Percentiles rank a stretch among this genome's conserved stretches.
These are phyloP conservation scores for Syrrhaptes paradoxus DNA, from an alignment of 2,113 vertebrate genomes.

Conservation along the genomic window DNA sequence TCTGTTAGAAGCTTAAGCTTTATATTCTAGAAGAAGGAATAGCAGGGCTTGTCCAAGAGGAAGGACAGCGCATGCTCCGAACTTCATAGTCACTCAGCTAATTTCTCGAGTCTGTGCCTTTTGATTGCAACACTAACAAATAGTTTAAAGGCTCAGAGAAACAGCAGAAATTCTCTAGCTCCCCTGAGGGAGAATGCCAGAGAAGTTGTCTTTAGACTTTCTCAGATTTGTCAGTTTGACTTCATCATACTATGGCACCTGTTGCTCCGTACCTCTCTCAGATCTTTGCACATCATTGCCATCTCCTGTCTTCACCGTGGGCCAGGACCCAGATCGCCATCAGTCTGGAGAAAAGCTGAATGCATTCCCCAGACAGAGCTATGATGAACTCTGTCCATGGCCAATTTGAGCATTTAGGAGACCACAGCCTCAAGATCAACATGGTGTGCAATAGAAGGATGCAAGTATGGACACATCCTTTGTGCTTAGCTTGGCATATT, in stretches of 20 bases:
- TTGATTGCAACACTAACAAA: not conserved
- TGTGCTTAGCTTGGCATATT: not conserved
- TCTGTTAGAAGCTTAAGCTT: not conserved
- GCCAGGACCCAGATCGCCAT: not conserved
- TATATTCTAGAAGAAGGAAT: not conserved
- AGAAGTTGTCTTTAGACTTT: not conserved
- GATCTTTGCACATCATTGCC: not conserved
- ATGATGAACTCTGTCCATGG: not conserved
- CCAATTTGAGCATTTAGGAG: not conserved
- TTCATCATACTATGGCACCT: not conserved
- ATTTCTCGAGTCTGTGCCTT: not conserved
- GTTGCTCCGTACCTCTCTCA: not conserved
- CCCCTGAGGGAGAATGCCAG: not conserved
- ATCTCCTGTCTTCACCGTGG: not conserved
- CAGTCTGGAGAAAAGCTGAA: not conserved
- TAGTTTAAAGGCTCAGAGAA: not conserved
- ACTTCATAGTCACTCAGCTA: not conserved
- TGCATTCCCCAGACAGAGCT: not conserved
- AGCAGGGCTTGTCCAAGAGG: not conserved
- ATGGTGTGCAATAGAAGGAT: not conserved
- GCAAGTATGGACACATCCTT: not conserved
- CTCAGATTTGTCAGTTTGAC: not conserved
- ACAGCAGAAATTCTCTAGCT: not conserved
- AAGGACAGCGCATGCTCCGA: not conserved
- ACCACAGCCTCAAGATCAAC: not conserved